Percentiles rank a stretch among this genome's conserved stretches.
These are phyloP conservation scores for Zapornia atra DNA, from an alignment of 2,113 vertebrate genomes.

Conservation along the genomic window DNA sequence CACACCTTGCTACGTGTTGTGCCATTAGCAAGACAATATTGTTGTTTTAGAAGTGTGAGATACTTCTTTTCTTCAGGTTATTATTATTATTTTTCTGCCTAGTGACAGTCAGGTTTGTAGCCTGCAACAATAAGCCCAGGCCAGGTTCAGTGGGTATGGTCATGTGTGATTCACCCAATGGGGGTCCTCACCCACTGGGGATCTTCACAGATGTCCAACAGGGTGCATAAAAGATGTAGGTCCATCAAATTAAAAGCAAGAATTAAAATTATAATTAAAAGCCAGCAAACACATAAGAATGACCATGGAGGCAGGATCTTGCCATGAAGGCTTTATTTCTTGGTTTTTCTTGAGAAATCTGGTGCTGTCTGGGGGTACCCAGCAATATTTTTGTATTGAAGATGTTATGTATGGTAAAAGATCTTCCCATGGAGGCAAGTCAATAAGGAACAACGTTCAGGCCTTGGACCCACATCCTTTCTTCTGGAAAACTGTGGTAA, in stretches of 20 bases:
- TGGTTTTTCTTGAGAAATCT: not conserved
- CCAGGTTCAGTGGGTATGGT: not conserved
- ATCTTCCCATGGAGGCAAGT: not conserved
- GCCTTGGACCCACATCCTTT: not conserved
- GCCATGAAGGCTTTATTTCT: not conserved
- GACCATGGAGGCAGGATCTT: not conserved
- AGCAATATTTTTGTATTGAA: not conserved
- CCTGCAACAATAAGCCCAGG: not conserved
- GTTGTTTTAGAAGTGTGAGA: not conserved
- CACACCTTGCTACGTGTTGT: not conserved
- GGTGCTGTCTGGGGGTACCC: not conserved
- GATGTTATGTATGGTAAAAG: not conserved
- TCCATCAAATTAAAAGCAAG: not conserved
- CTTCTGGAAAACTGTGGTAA: not conserved
- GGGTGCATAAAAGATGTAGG: rapidly evolving
- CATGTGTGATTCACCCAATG: not conserved
- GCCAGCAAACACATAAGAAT: not conserved
- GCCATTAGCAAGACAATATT: not conserved
- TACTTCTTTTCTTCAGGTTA: not conserved
- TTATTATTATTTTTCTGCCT: not conserved
- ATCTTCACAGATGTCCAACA: not conserved
- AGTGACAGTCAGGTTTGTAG: not conserved
- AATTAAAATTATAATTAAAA: not conserved
- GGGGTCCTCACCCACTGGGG: not conserved
- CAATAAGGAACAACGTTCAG: not conserved